These are phyloP conservation scores for Anoncus sp. DNA, from an alignment of 2,888 invertebrate species.

Conservation along the genomic window DNA sequence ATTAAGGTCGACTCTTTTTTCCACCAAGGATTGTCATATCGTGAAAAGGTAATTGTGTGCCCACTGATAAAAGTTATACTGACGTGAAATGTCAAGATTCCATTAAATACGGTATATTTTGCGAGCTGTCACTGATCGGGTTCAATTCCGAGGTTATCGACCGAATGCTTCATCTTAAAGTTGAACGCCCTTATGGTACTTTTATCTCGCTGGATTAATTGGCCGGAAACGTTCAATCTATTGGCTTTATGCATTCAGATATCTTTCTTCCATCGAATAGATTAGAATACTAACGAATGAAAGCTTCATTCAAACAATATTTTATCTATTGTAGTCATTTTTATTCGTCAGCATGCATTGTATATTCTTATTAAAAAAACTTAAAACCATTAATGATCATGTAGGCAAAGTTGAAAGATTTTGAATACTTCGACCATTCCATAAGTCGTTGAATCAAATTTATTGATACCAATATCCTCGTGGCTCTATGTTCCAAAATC, in stretches of 20 bases:
- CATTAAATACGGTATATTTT: not conserved
- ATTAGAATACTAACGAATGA: not conserved
- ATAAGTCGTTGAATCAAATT: not conserved
- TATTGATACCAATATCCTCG: not conserved
- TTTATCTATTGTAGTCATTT: not conserved
- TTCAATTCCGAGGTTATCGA: not conserved
- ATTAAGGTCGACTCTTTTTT: too few relatives aligned
- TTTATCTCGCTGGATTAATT: not conserved
- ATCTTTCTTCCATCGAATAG: not conserved
- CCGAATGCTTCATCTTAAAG: not conserved
- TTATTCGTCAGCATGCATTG: not conserved
- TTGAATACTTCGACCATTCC: conserved; percentile 9
- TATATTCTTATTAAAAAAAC: not conserved
- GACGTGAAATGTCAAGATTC: not conserved
- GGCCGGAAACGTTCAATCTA: not conserved
- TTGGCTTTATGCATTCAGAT: not conserved
- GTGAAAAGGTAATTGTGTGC: too few relatives aligned
- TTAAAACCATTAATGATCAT: too few relatives aligned
- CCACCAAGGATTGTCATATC: too few relatives aligned
- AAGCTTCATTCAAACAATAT: not conserved
- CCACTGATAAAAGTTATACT: too few relatives aligned
- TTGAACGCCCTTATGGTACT: not conserved
- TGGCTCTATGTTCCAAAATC: not conserved
- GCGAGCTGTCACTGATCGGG: too few relatives aligned
- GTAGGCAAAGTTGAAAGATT: too few relatives aligned